A percentile compares a stretch with the other conserved stretches of the same genome.
Conservation (phyloP, 2,888 invertebrate species). For the Nephrocerus scutellatus region DNA sequence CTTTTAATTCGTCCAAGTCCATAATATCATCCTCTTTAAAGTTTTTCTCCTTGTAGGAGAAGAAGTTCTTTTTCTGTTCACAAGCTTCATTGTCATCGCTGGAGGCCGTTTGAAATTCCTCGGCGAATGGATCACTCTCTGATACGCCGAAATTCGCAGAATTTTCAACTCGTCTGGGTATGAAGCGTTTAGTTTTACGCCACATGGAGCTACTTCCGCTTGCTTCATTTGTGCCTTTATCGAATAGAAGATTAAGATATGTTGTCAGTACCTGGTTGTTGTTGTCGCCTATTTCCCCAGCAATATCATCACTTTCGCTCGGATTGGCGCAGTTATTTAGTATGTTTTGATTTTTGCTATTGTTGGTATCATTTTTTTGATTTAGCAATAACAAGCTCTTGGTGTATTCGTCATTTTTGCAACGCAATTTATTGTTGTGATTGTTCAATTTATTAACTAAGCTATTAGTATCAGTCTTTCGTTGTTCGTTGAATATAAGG, state of each 20-base stretch:
- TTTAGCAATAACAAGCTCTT: slow-evolving; percentile 24
- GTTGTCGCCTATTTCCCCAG: slow-evolving; percentile 30
- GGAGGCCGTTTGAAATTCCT: slow-evolving; percentile 36
- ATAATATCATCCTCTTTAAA: slow-evolving; percentile 46
- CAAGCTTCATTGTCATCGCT: slow-evolving; percentile 39
- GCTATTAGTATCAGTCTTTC: slow-evolving; percentile 34
- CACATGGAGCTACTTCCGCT: slow-evolving; percentile 16
- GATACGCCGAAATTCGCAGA: slow-evolving; percentile 13
- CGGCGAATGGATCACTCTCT: slow-evolving; percentile 20
- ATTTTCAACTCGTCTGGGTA: slow-evolving; percentile 18
- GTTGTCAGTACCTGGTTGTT: slow-evolving; percentile 13
- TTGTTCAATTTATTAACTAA: slow-evolving; percentile 24
- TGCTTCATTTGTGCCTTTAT: slow-evolving; percentile 28
- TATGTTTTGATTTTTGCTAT: slow-evolving; percentile 16
- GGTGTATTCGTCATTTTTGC: slow-evolving; percentile 28
- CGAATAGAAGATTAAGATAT: slow-evolving; percentile 36
- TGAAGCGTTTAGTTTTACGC: slow-evolving; percentile 6
- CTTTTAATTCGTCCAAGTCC: slow-evolving; percentile 38
- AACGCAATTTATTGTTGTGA: slow-evolving; percentile 23
- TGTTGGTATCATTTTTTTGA: slow-evolving; percentile 18
- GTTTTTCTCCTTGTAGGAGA: slow-evolving; percentile 43
- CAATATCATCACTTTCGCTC: slow-evolving; percentile 32
- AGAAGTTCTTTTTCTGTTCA: slow-evolving; percentile 33
- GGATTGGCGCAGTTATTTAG: slow-evolving; percentile 14
- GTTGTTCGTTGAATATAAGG: slow-evolving; percentile 32